Conservation (phyloP, 2,797 vertebrate genomes). For the Eutrigla gurnardus region DNA sequence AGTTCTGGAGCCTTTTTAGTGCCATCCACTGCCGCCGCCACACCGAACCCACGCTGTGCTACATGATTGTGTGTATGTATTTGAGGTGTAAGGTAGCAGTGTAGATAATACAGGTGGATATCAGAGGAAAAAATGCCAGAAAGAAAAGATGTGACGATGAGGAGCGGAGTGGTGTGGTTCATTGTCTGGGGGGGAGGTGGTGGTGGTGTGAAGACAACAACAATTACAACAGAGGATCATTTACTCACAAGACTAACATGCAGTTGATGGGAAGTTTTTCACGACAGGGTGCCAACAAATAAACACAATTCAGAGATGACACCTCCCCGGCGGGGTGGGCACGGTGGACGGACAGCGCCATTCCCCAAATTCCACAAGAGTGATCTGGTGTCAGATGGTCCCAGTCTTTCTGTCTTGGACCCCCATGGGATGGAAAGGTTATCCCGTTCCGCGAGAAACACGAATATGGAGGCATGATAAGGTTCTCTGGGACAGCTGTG, state of each 20-base stretch:
- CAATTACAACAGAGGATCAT: slow-evolving; percentile 69
- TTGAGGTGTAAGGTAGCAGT: slow-evolving; percentile 14
- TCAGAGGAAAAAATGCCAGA: neutral
- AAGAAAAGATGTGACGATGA: slow-evolving; percentile 10
- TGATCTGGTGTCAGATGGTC: slow-evolving; percentile 82
- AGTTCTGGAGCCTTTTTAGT: slow-evolving; percentile 79
- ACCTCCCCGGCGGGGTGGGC: slow-evolving; percentile 56
- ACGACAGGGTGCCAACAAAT: slow-evolving; percentile 94
- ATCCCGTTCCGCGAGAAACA: slow-evolving; percentile 78
- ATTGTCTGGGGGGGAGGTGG: slow-evolving; percentile 41
- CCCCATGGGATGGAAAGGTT: slow-evolving; percentile 74
- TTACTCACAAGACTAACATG: slow-evolving; percentile 93
- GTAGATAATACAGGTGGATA: neutral
- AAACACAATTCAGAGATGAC: slow-evolving; percentile 95
- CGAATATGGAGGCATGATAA: slow-evolving; percentile 69
- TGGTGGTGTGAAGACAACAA: slow-evolving; percentile 43
- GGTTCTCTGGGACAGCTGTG: slow-evolving; percentile 80
- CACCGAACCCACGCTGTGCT: slow-evolving; percentile 59
- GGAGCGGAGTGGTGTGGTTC: slow-evolving; percentile 25
- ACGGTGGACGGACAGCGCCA: slow-evolving; percentile 71
- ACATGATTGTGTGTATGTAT: slow-evolving; percentile 65
- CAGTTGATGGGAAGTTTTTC: slow-evolving; percentile 92
- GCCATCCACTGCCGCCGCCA: slow-evolving; percentile 60
- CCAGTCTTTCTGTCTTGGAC: slow-evolving; percentile 60
- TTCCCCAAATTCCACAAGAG: slow-evolving; percentile 79